Percentiles rank a stretch among this genome's conserved stretches.
Evolutionary conservation across 2,113 vertebrate genomes (phyloP).

Genomic region (Chlorocebus sabaeus): DNA sequence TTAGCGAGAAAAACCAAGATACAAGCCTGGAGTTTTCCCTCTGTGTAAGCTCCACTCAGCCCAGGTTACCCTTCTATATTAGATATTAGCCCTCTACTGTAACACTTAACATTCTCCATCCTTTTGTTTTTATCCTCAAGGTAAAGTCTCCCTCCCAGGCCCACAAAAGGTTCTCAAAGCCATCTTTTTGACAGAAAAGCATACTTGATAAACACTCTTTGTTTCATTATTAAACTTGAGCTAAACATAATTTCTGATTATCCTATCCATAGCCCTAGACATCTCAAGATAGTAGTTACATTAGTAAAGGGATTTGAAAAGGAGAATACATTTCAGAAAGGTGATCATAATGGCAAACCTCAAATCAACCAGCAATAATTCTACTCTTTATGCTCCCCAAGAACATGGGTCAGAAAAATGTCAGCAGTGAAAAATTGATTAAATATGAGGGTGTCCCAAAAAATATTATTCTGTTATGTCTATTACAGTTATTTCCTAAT

Average conservation of each 20-base stretch:
- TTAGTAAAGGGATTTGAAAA: conserved; percentile 26
- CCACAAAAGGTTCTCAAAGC: conserved; percentile 4
- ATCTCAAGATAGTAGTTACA: neutral
- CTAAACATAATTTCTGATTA: neutral
- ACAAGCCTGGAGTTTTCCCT: neutral
- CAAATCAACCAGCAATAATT: conserved; percentile 13
- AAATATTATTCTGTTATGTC: neutral
- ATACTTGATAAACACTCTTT: neutral
- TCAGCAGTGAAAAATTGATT: neutral
- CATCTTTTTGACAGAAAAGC: neutral
- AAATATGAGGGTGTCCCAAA: neutral
- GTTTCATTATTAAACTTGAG: neutral
- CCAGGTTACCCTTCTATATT: neutral
- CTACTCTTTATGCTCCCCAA: neutral
- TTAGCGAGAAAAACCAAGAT: neutral
- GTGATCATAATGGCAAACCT: neutral
- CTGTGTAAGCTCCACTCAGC: neutral
- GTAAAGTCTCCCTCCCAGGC: neutral
- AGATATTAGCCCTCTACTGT: neutral
- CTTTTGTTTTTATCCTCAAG: neutral
- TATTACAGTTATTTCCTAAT: neutral
- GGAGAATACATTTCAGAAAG: neutral
- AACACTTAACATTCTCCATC: conserved; percentile 26
- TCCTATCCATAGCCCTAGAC: neutral
- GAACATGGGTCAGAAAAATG: conserved; percentile 15